Evolutionary conservation across 37 sponge, comb jelly and placozoan genomes (phyloP).

Genomic region (Bolinopsis microptera): DNA sequence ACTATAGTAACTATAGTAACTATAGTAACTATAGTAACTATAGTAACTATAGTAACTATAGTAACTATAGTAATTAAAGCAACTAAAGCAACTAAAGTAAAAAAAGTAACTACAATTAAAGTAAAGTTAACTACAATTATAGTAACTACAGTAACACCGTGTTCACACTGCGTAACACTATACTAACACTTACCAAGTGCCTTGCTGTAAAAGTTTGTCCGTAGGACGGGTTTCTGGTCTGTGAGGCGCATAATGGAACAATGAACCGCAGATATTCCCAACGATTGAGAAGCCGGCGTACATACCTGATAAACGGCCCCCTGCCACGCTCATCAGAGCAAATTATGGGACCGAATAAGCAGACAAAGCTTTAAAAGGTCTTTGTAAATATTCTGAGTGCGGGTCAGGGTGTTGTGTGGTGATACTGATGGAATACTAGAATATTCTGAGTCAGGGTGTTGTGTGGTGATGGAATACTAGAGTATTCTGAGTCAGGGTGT

Average conservation of each 20-base stretch:
- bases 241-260: no score
- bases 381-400: neutral
- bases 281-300: no score
- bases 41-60: no score
- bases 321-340: neutral
- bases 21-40: no score
- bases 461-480: no score
- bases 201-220: neutral
- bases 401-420: neutral
- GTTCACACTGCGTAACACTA: neutral
- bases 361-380: neutral
- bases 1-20: no score
- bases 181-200: neutral
- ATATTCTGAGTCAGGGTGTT: no score
- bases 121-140: neutral
- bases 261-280: no score
- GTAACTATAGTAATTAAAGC: no score
- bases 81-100: neutral
- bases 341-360: neutral
- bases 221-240: neutral
- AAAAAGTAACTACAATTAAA: neutral
- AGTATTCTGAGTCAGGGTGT: no score
- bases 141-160: no score
- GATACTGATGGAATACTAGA: neutral
- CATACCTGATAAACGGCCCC: neutral